Evolutionary conservation across 2,888 invertebrate species (phyloP).

Genomic region (Habrosyne pyritoides): DNA sequence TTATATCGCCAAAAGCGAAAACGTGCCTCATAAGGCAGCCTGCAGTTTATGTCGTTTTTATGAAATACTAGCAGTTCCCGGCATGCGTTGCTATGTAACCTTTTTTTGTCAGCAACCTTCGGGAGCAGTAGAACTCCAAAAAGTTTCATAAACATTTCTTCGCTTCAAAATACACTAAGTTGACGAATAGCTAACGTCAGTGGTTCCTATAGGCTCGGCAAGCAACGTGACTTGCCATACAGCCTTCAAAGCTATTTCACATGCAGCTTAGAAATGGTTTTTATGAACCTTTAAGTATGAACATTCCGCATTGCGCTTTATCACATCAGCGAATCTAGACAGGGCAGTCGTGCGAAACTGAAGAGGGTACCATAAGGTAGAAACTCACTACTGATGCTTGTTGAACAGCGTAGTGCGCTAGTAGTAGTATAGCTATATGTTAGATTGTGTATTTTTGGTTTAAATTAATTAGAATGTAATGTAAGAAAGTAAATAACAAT

Average conservation of each 20-base stretch:
- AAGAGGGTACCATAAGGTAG: neutral
- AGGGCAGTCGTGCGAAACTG: neutral
- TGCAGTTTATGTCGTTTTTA: neutral
- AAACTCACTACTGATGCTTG: slow-evolving; percentile 1
- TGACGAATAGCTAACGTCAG: too few species aligned
- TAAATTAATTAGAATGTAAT: too few species aligned
- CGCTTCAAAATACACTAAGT: too few species aligned
- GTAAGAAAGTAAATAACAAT: too few species aligned
- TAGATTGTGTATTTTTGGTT: neutral
- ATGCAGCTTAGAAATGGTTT: neutral
- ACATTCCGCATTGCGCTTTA: slow-evolving; percentile 2
- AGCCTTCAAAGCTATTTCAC: neutral
- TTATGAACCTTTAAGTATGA: neutral
- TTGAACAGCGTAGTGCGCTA: neutral
- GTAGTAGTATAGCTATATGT: neutral
- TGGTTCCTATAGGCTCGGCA: too few species aligned
- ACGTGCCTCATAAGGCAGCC: neutral
- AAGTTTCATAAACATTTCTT: too few species aligned
- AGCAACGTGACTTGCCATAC: neutral
- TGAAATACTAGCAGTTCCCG: too few species aligned
- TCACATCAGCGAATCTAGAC: neutral
- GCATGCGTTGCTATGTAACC: too few species aligned
- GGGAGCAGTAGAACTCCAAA: too few species aligned
- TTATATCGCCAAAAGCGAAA: neutral
- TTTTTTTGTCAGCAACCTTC: too few species aligned